Conservation (phyloP, 1,140 invertebrate genomes). For the Rhizoglyphus robini region DNA sequence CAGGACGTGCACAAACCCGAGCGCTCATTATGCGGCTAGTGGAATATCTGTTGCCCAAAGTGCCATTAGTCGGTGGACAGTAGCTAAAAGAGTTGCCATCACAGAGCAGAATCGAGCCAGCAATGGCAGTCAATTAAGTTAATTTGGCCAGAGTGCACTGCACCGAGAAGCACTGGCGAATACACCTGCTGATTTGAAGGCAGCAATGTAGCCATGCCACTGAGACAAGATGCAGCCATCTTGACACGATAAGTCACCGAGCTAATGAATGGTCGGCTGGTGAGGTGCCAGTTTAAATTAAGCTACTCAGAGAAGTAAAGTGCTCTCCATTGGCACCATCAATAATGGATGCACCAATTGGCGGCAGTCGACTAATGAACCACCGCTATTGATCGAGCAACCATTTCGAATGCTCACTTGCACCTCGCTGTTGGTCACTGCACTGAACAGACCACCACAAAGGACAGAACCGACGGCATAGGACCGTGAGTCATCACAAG, state of each 20-base stretch:
- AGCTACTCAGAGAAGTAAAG: neutral
- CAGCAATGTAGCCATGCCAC: too few relatives aligned
- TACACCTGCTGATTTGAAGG: neutral
- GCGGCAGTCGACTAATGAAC: conserved; percentile 2
- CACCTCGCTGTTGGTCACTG: too few relatives aligned
- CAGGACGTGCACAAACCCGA: neutral
- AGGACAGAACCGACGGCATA: too few relatives aligned
- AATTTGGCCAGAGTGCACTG: conserved; percentile 2
- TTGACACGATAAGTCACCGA: neutral
- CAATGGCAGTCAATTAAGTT: conserved; percentile 5
- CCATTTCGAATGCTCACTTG: too few relatives aligned
- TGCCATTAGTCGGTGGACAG: conserved; percentile 1
- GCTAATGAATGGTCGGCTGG: neutral
- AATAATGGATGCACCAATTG: conserved; percentile 11
- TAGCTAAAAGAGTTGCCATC: neutral
- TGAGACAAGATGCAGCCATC: too few relatives aligned
- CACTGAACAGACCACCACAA: too few relatives aligned
- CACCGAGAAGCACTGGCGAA: too few relatives aligned
- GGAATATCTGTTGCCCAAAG: conserved; percentile 1
- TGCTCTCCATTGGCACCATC: conserved; percentile 3
- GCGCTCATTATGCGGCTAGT: neutral
- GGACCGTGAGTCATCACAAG: too few relatives aligned
- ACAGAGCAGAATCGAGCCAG: neutral
- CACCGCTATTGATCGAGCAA: neutral
- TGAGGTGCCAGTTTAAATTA: conserved; percentile 8